Percentiles rank a stretch among this genome's conserved stretches.
phyloP scores from a whole-genome alignment of 2,888 invertebrate genomes.

The Globia sparganii region DNA sequence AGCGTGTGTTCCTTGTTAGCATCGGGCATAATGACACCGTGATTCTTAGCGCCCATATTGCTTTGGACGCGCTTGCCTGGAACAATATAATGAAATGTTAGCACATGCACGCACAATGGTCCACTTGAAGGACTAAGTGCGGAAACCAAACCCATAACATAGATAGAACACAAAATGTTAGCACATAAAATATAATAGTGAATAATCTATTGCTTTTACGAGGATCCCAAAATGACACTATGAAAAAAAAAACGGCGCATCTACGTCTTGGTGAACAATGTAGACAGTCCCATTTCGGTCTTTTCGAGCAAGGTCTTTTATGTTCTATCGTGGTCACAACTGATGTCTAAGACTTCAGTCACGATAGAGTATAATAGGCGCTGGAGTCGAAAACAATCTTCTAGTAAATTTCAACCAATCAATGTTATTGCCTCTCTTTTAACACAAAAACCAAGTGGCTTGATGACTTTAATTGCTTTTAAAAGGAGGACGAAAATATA shows the following conservation, averaged over 20 bases:
- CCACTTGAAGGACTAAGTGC: too few species aligned
- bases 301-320: not conserved
- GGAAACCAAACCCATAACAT: too few species aligned
- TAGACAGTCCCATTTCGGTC: too few species aligned
- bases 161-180: too few species aligned
- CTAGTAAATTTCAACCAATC: not conserved
- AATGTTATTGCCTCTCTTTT: too few species aligned
- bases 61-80: conserved; percentile 97
- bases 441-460: not conserved
- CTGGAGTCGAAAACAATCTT: not conserved
- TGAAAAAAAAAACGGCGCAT: not conserved
- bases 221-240: not conserved
- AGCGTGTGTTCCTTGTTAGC: conserved; percentile 99
- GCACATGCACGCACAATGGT: too few species aligned
- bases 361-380: too few species aligned
- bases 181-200: not conserved
- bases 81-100: conserved; percentile 6
- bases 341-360: too few species aligned
- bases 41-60: conserved; percentile 99
- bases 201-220: not conserved
- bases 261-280: not conserved
- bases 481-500: not conserved
- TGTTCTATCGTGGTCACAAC: too few species aligned
- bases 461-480: not conserved
- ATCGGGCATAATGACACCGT: conserved; percentile 98